A percentile compares a stretch with the other conserved stretches of the same genome.
Conservation (phyloP, 23 tunicate genomes). For the Oikopleura vanhoeffeni region DNA sequence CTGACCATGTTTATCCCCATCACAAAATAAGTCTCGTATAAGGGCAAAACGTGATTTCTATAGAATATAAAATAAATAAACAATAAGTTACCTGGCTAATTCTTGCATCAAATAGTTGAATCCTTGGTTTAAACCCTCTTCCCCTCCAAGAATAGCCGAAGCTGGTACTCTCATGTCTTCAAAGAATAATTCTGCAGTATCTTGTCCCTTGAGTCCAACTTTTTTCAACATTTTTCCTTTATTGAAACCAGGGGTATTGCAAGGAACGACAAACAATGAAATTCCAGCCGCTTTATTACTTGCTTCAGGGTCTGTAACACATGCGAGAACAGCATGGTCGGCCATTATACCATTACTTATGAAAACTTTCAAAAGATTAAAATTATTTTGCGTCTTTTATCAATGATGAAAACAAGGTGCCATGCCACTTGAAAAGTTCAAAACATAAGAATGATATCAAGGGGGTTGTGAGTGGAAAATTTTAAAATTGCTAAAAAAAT, state of each 20-base stretch:
- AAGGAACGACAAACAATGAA: constrained; percentile 53
- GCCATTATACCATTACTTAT: constrained; percentile 85
- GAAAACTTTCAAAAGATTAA: too few relatives aligned
- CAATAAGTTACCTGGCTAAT: constrained; percentile 54
- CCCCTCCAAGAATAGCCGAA: constrained; percentile 68
- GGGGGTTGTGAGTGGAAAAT: too few relatives aligned
- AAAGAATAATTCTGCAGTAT: constrained; percentile 82
- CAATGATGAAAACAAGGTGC: too few relatives aligned
- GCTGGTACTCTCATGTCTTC: constrained; percentile 65
- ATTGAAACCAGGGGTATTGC: constrained; percentile 47
- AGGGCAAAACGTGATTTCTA: too few relatives aligned
- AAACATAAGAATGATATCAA: too few relatives aligned
- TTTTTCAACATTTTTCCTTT: constrained; percentile 73
- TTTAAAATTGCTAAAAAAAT: too few relatives aligned
- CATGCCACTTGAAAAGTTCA: too few relatives aligned
- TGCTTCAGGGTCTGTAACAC: constrained; percentile 60
- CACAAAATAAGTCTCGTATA: too few relatives aligned
- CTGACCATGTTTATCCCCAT: too few relatives aligned
- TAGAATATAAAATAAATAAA: too few relatives aligned
- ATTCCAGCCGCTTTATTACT: background rate
- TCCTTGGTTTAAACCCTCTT: constrained; percentile 59
- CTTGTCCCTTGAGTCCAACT: constrained; percentile 81
- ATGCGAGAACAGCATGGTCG: constrained; percentile 66
- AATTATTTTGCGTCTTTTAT: too few relatives aligned
- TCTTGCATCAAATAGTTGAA: constrained; percentile 77